A percentile compares a stretch with the other conserved stretches of the same genome.
Evolutionary conservation across 2,888 invertebrate genomes (phyloP).

Genomic region (Euclidia mi): DNA sequence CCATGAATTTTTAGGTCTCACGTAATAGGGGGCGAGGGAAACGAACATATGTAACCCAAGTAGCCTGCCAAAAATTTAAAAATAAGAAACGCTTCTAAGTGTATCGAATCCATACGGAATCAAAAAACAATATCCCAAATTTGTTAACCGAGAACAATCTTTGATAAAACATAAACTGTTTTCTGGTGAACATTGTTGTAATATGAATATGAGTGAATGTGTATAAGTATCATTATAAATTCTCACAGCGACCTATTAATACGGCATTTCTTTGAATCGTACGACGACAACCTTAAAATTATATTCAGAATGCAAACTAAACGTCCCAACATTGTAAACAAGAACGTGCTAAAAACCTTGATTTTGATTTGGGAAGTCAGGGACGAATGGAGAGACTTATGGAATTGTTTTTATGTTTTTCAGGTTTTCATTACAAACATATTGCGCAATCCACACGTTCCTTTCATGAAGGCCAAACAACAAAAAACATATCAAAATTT

Average conservation of each 20-base stretch:
- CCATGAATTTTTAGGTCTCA: too few relatives aligned
- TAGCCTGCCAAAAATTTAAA: too few relatives aligned
- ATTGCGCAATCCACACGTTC: conserved; percentile 12
- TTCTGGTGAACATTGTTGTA: too few relatives aligned
- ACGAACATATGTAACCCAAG: too few relatives aligned
- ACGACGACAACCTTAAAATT: conserved; percentile 73
- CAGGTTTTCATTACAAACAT: conserved; percentile 3
- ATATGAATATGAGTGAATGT: conserved; percentile 9
- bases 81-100: too few relatives aligned
- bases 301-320: conserved; percentile 70
- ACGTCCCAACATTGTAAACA: conserved; percentile 63
- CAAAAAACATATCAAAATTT: neutral
- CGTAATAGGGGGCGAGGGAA: too few relatives aligned
- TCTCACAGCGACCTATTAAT: conserved; percentile 63
- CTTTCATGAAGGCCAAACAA: neutral
- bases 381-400: conserved; percentile 44
- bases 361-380: conserved; percentile 65
- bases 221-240: conserved; percentile 43
- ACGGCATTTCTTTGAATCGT: conserved; percentile 46
- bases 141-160: too few relatives aligned
- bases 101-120: too few relatives aligned
- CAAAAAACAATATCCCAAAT: too few relatives aligned
- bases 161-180: too few relatives aligned
- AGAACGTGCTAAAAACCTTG: conserved; percentile 73
- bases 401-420: conserved; percentile 21